These are phyloP conservation scores for Natator depressus DNA, from an alignment of 2,113 vertebrate genomes.

Conservation along the genomic window DNA sequence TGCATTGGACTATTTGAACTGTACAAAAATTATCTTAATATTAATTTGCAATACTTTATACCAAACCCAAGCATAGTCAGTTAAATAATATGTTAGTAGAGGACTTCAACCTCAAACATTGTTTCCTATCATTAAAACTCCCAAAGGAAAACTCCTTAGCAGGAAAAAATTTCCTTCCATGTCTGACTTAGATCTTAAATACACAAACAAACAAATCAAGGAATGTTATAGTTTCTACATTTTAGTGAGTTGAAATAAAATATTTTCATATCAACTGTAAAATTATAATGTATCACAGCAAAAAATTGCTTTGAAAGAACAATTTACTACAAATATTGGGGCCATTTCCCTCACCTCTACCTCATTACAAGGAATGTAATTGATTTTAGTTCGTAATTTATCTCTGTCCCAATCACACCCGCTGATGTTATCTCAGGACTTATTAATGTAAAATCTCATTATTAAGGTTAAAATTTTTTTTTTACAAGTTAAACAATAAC, in stretches of 20 bases:
- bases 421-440: not conserved
- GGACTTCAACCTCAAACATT: not conserved
- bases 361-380: not conserved
- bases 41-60: slow-evolving; percentile 13
- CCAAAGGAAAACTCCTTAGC: not conserved
- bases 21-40: not conserved
- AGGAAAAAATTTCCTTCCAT: slow-evolving; percentile 23
- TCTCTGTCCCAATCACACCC: not conserved
- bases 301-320: not conserved
- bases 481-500: not conserved
- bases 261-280: not conserved
- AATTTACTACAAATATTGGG: not conserved
- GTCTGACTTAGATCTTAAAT: not conserved
- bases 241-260: not conserved
- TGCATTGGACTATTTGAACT: slow-evolving; percentile 12
- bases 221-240: slow-evolving; percentile 13
- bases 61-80: not conserved
- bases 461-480: not conserved
- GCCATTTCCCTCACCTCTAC: not conserved
- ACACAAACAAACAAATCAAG: not conserved
- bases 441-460: not conserved
- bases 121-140: slow-evolving; percentile 9
- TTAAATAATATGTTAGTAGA: not conserved
- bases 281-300: not conserved
- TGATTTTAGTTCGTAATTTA: not conserved